Evolutionary conservation across 2,797 vertebrate species (phyloP), one percentile per base, ranked within the genome.

Genomic region (Acrocephalus scirpaceus): DNA sequence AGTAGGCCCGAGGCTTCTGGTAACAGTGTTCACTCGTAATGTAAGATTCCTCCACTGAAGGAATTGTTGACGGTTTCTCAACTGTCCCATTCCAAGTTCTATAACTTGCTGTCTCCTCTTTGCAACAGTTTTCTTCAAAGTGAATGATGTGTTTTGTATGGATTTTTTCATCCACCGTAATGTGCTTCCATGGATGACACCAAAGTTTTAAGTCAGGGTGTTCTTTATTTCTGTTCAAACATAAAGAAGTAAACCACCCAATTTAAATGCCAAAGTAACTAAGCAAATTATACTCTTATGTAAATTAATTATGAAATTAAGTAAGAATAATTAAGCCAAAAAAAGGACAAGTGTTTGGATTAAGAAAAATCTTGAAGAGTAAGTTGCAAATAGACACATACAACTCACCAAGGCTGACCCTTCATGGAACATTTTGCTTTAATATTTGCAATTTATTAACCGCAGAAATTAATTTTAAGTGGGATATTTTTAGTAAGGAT

Each of bases 1-100:
- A 99, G 90, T 99, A 99, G 10, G 99, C 98, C 36, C 98, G 98
- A 7, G 99, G 99, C 95, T 99, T 99, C 97, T 99, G 99, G 97
- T 99, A 99, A 97, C 99, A 99, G 97, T 99, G 99, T 92, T 99
- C 99, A 18, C 99, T 99, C 34, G 98, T 99, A 91, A 99, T 99
- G 44, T 99, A 99, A 4, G 99, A 99, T 94, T 99, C 99, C 96
- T 99, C 99, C 90, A 98, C 85, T 56, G 76, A 98, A 90, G 81
- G 98, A 83, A 97, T 66, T 57, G 96, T 6, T 48, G 97, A 74
- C 92, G 98, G 95, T 67, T 98, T 98, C 96, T 99, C 99, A 90
- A 97, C 88, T 5, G 97, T 98, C 32, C 98, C 97, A 17, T 98
- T 98, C 98, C 98, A 98, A 98, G 98, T 98, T 98, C 96, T 98